phyloP scores from a whole-genome alignment of 1,140 invertebrate species.

The Sweltsa coloradensis region DNA sequence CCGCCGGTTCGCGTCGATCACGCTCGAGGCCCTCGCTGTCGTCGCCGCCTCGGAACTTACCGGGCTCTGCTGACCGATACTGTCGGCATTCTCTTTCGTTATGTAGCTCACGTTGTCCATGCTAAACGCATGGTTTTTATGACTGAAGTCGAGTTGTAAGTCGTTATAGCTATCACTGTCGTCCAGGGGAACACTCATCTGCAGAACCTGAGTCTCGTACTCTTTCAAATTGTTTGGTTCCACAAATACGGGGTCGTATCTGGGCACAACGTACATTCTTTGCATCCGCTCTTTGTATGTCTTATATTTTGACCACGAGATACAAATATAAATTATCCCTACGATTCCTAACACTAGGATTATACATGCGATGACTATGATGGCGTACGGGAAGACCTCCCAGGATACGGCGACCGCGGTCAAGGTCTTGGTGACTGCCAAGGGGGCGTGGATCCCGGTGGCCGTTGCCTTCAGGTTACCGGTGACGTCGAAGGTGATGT shows the following conservation, averaged over 20 bases:
- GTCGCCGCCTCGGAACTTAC: slow-evolving; percentile 69
- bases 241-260: slow-evolving; percentile 70
- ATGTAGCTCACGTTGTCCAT: slow-evolving; percentile 76
- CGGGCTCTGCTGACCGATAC: slow-evolving; percentile 49
- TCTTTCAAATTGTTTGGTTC: slow-evolving; percentile 67
- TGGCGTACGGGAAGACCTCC: slow-evolving; percentile 71
- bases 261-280: slow-evolving; percentile 54
- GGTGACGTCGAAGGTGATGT: slow-evolving; percentile 52
- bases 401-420: slow-evolving; percentile 49
- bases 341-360: slow-evolving; percentile 74
- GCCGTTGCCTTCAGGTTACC: slow-evolving; percentile 48
- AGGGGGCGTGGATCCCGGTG: slow-evolving; percentile 51
- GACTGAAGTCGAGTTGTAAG: slow-evolving; percentile 72
- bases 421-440: slow-evolving; percentile 35
- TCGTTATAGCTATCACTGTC: slow-evolving; percentile 64
- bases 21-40: slow-evolving; percentile 62
- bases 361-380: slow-evolving; percentile 74
- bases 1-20: slow-evolving; percentile 27
- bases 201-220: slow-evolving; percentile 77
- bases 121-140: slow-evolving; percentile 76
- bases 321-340: slow-evolving; percentile 82
- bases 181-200: slow-evolving; percentile 76
- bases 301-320: slow-evolving; percentile 85
- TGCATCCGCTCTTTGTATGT: slow-evolving; percentile 66
- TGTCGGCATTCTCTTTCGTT: slow-evolving; percentile 51